phyloP scores from a whole-genome alignment of 2,113 vertebrate genomes.

The Ammodytes marinus region DNA sequence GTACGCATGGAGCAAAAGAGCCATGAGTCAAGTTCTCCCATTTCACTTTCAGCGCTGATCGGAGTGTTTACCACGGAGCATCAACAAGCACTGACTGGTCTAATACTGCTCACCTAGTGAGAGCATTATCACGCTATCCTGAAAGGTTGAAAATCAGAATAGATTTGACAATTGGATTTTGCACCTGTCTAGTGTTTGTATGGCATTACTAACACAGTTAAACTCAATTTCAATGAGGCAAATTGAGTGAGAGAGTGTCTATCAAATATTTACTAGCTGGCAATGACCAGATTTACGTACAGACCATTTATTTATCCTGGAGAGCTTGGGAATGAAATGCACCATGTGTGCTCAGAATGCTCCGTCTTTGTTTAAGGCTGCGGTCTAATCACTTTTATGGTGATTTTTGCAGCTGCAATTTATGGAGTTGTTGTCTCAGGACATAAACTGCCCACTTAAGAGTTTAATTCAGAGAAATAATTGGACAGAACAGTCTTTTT shows the following conservation, averaged over 20 bases:
- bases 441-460: background rate
- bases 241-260: background rate
- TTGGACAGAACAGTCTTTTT: background rate
- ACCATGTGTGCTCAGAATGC: background rate
- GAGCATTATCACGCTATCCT: background rate
- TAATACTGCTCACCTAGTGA: background rate
- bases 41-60: constrained; percentile 49
- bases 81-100: constrained; percentile 47
- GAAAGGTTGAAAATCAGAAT: background rate
- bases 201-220: background rate
- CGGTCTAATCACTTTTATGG: background rate
- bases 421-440: background rate
- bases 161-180: too few species aligned
- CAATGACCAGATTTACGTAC: background rate
- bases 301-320: background rate
- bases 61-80: constrained; percentile 10
- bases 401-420: background rate
- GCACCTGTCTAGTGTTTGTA: background rate
- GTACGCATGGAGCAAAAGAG: constrained; percentile 35
- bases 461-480: background rate
- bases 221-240: background rate
- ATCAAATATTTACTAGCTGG: background rate
- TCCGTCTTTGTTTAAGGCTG: background rate
- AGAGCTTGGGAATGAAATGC: background rate
- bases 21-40: constrained; percentile 38